Percentiles rank a stretch among this genome's conserved stretches.
phyloP scores from a whole-genome alignment of 1,140 invertebrate genomes.

The Euschistus heros region DNA sequence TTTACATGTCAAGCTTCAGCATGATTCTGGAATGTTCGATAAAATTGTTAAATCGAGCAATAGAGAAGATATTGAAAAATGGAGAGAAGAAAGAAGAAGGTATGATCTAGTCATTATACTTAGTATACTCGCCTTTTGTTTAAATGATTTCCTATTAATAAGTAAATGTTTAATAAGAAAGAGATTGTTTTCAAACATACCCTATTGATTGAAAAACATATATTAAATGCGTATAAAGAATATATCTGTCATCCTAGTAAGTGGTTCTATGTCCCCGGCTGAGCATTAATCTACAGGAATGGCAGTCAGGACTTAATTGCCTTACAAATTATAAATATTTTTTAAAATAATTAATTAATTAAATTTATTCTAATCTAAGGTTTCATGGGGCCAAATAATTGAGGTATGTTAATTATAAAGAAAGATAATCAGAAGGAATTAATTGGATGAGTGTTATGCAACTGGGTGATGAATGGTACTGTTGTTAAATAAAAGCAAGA shows the following conservation, averaged over 20 bases:
- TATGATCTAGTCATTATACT: no score
- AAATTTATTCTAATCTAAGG: not conserved
- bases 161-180: not conserved
- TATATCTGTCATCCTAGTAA: not conserved
- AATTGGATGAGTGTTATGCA: not conserved
- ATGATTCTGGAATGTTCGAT: conserved; percentile 62
- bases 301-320: no score
- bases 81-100: conserved; percentile 66
- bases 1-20: conserved; percentile 70
- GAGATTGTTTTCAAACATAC: not conserved
- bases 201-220: not conserved
- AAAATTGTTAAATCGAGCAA: conserved; percentile 60
- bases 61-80: conserved; percentile 69
- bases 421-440: not conserved
- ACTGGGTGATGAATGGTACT: not conserved
- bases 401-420: not conserved
- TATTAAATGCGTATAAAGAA: not conserved
- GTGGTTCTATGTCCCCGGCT: not conserved
- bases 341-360: not conserved
- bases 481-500: no score
- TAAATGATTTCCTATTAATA: not conserved
- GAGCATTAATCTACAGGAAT: not conserved
- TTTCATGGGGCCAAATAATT: not conserved
- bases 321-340: not conserved
- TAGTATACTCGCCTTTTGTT: not conserved